Percentiles rank a stretch among this genome's conserved stretches.
Conservation (phyloP, 2,113 vertebrate species). For the Athene noctua region DNA sequence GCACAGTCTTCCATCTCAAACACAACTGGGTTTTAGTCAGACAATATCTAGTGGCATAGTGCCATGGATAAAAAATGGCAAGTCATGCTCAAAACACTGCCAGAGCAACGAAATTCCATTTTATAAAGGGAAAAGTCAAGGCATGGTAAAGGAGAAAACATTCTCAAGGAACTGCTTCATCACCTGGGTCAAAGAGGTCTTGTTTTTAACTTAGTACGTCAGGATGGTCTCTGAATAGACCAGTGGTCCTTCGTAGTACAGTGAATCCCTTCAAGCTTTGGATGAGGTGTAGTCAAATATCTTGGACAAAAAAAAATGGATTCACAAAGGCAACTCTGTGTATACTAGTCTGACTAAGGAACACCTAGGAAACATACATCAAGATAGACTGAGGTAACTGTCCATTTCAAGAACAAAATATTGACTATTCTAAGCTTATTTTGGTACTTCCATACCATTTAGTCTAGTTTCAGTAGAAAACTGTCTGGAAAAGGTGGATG, state of each 20-base stretch:
- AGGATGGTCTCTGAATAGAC: not conserved
- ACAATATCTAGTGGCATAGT: not conserved
- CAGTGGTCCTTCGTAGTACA: not conserved
- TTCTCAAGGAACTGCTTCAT: not conserved
- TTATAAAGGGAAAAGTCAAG: not conserved
- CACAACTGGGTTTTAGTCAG: conserved; percentile 17
- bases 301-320: not conserved
- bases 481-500: not conserved
- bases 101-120: not conserved
- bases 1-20: not conserved
- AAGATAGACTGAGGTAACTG: not conserved
- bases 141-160: not conserved
- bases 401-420: not conserved
- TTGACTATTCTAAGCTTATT: not conserved
- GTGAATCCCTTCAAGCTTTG: not conserved
- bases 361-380: not conserved
- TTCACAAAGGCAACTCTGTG: not conserved
- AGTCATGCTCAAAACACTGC: not conserved
- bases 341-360: not conserved
- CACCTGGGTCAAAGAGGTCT: not conserved
- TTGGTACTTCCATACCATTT: not conserved
- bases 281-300: not conserved
- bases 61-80: conserved; percentile 7
- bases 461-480: not conserved
- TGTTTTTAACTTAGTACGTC: not conserved